Evolutionary conservation across 2,797 vertebrate genomes (phyloP).

Genomic region (Rallus crepitans): DNA sequence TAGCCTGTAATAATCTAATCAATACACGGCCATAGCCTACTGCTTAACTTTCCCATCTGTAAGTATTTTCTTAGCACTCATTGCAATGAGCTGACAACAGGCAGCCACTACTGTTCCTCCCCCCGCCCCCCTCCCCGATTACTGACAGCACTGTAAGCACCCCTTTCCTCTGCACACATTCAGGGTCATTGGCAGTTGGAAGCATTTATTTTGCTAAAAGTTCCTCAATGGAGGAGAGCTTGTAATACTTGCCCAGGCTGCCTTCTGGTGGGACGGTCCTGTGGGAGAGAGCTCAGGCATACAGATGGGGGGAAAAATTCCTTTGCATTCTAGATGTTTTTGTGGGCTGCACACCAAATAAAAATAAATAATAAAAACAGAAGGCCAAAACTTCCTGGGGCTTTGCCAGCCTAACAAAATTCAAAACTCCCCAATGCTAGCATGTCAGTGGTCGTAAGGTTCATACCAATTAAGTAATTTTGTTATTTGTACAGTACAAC

Average conservation of each 20-base stretch:
- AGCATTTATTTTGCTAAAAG: background rate
- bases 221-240: background rate
- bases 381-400: background rate
- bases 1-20: background rate
- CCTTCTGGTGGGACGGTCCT: background rate
- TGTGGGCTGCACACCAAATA: background rate
- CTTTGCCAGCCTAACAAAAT: background rate
- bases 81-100: background rate
- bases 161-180: background rate
- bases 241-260: background rate
- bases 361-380: background rate
- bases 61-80: background rate
- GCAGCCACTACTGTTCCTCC: background rate
- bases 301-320: background rate
- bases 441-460: background rate
- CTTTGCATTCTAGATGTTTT: background rate
- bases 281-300: background rate
- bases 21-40: background rate
- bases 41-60: background rate
- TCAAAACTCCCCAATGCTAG: fast-evolving
- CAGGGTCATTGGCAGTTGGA: background rate
- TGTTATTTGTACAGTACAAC: background rate
- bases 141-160: background rate
- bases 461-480: background rate
- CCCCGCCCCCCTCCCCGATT: no score